phyloP scores from a whole-genome alignment of 1,140 invertebrate species.

The Drosophila mayri region DNA sequence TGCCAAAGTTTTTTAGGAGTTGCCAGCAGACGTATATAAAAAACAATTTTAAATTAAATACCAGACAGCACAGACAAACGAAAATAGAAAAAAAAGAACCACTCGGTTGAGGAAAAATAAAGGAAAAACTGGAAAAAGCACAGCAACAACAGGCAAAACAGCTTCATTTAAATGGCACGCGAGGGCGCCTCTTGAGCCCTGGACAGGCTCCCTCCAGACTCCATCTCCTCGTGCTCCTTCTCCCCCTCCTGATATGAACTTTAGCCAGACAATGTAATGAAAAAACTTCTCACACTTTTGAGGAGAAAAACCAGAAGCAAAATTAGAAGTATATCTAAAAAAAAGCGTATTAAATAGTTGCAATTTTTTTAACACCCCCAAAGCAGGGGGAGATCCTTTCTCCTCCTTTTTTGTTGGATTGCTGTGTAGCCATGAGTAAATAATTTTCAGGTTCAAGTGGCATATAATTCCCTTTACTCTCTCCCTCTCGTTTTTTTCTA shows the following conservation, averaged over 20 bases:
- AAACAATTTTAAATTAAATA: slow-evolving; percentile 74
- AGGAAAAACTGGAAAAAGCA: slow-evolving; percentile 32
- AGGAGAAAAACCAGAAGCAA: slow-evolving; percentile 12
- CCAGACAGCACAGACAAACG: slow-evolving; percentile 58
- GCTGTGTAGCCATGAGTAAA: slow-evolving; percentile 61
- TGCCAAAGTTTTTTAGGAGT: slow-evolving; percentile 13
- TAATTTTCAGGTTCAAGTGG: slow-evolving; percentile 82
- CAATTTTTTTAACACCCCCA: slow-evolving; percentile 59
- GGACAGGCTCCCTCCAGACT: slow-evolving; percentile 22
- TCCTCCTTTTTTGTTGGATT: not conserved
- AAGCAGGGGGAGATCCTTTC: not conserved
- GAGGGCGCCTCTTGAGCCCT: slow-evolving; percentile 65
- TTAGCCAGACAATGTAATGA: slow-evolving; percentile 67
- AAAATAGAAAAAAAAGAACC: slow-evolving; percentile 27
- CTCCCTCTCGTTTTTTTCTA: slow-evolving; percentile 37
- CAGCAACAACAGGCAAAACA: slow-evolving; percentile 49
- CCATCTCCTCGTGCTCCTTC: not conserved
- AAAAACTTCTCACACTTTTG: slow-evolving; percentile 72
- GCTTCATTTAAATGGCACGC: slow-evolving; percentile 81
- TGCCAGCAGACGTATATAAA: slow-evolving; percentile 37
- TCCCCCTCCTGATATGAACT: slow-evolving; percentile 13
- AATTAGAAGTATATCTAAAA: slow-evolving; percentile 24
- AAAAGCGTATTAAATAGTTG: slow-evolving; percentile 77
- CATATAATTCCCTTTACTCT: slow-evolving; percentile 62
- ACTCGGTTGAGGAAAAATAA: slow-evolving; percentile 41